These are phyloP conservation scores for Dromaius novaehollandiae DNA, from an alignment of 2,113 vertebrate genomes.

Conservation along the genomic window DNA sequence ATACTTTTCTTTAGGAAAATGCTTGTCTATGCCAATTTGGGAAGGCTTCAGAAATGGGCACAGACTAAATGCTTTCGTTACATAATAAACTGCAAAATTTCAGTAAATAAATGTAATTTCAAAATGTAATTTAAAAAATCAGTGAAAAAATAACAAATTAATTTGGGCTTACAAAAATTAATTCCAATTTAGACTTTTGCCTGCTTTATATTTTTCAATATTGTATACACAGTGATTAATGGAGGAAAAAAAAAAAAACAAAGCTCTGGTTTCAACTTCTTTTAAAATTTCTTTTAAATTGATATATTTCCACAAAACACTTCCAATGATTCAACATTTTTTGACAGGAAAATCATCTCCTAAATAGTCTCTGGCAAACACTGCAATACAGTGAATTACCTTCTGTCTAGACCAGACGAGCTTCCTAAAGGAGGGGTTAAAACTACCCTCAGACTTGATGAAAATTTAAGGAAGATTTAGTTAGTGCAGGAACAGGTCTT, in stretches of 20 bases:
- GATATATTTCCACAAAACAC: neutral
- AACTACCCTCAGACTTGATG: neutral
- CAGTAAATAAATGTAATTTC: neutral
- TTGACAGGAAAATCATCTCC: neutral
- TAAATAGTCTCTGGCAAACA: neutral
- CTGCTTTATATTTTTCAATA: neutral
- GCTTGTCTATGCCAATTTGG: neutral
- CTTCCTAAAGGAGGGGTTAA: neutral
- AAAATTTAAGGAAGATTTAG: neutral
- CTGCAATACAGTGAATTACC: neutral
- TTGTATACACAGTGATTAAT: neutral
- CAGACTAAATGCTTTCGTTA: neutral
- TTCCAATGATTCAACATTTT: neutral
- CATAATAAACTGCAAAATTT: neutral
- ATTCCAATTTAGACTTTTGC: neutral
- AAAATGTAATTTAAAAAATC: neutral
- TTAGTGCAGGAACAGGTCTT: neutral
- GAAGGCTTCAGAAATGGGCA: neutral
- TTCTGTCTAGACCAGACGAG: neutral
- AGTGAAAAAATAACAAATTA: too few species aligned
- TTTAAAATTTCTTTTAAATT: neutral
- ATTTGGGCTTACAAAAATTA: neutral
- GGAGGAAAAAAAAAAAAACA: neutral
- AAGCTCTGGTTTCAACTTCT: neutral
- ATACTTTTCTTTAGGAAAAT: neutral